Evolutionary conservation across 2,113 vertebrate genomes (phyloP).

Genomic region (Platysteira castanea): DNA sequence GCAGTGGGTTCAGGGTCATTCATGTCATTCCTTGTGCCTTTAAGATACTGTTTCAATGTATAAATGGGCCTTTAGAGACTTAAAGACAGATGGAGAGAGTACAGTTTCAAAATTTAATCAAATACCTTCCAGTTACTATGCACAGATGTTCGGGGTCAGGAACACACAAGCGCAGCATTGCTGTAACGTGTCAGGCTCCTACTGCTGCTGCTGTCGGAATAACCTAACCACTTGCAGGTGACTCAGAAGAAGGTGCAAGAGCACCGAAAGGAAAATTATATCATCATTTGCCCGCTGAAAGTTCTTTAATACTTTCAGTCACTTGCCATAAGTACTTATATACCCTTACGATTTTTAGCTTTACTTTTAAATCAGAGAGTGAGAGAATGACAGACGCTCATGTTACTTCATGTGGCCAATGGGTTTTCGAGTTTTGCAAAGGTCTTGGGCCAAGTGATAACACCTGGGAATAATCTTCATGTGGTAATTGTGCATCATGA

Average conservation of each 20-base stretch:
- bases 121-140: not conserved
- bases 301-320: not conserved
- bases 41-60: constrained; percentile 14
- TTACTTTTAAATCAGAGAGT: not conserved
- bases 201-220: not conserved
- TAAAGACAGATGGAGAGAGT: constrained; percentile 13
- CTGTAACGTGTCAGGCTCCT: constrained; percentile 3
- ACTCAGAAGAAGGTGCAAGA: not conserved
- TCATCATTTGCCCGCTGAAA: not conserved
- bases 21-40: not conserved
- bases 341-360: not conserved
- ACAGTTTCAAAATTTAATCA: constrained; percentile 50
- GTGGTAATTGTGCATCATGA: not conserved
- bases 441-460: constrained; percentile 2
- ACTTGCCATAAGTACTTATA: not conserved
- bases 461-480: not conserved
- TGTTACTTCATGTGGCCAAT: not conserved
- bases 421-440: not conserved
- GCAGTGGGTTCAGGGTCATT: not conserved
- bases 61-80: constrained; percentile 25
- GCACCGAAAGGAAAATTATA: not conserved
- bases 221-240: constrained; percentile 40
- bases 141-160: constrained; percentile 44
- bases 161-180: constrained; percentile 6
- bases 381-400: not conserved